These are phyloP conservation scores for Panurus biarmicus DNA, from an alignment of 2,113 vertebrate species.

Conservation along the genomic window DNA sequence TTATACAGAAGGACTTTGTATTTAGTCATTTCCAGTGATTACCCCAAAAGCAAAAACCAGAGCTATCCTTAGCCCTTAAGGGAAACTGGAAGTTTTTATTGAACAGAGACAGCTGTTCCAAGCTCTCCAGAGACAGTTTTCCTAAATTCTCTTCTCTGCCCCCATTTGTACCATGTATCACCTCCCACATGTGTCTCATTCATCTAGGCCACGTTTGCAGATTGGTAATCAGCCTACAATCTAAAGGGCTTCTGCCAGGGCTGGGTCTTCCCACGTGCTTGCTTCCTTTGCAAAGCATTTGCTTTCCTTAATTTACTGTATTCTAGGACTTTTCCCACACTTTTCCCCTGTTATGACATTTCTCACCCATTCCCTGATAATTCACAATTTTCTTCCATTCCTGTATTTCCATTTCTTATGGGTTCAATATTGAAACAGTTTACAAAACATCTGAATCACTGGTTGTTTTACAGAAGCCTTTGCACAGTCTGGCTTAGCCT, in stretches of 20 bases:
- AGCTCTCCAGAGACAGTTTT: background rate
- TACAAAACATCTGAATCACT: background rate
- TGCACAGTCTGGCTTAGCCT: background rate
- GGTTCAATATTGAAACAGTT: background rate
- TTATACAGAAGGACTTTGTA: background rate
- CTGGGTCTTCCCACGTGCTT: background rate
- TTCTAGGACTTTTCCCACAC: background rate
- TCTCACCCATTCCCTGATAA: background rate
- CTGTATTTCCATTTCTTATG: background rate
- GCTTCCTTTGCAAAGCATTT: background rate
- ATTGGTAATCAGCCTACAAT: background rate
- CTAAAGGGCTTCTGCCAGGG: background rate
- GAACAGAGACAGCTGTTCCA: background rate
- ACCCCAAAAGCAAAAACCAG: background rate
- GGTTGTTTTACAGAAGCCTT: background rate
- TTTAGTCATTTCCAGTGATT: background rate
- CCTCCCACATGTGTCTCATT: background rate
- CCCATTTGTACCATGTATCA: background rate
- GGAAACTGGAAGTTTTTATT: background rate
- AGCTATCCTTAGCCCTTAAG: background rate
- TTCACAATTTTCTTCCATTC: background rate
- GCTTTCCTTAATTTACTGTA: background rate
- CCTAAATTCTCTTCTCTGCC: background rate
- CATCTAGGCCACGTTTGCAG: background rate
- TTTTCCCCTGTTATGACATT: background rate